Base-by-base conservation (phyloP, 2,113 vertebrate genomes). In the Microtus oregoni region DNA sequence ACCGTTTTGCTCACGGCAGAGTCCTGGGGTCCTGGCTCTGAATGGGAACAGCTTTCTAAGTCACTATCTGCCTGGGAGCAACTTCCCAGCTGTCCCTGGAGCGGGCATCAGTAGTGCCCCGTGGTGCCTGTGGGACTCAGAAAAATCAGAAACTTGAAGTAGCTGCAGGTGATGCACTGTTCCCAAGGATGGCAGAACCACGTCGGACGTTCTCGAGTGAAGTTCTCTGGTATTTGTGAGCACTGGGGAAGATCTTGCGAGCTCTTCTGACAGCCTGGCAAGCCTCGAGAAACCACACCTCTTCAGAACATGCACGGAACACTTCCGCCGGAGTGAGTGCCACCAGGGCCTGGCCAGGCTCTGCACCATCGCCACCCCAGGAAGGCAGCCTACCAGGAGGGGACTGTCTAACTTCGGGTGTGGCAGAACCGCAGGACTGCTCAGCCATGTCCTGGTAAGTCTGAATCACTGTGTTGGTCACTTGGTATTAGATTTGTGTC, bases 191-290 rank as follows among this genome's bases (percentile, higher is more conserved):
- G 3, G 47, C 67, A 72, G 32, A 50, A 50, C 7, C 3, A 14
- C 44, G 0, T 0, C 0, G 2, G 28, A 30, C 14, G 0, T 67
- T 67, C 1, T 8, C 0, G 2, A 44, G 41, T 68, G 58, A 58
- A 20, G 58, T 58, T 58, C 58, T 58, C 58, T 6, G 19, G 58
- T 20, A 58, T 30, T 30, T 41, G 5, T 11, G 22, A 55, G 7
- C 47, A 28, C 47, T 7, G 14, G 8, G 47, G 20, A 7, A 26
- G 67, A 32, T 20, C 38, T 28, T 5, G 26, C 41, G 28, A 52
- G 30, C 10, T 52, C 4, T 38, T n/a, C 20, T n/a, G 11, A 44
- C 9, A 13, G 19, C 1, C 0, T 8, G 26, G 28, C 28, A 68
- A 73, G 19, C 1, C 41, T n/a, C 0, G 35, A 58, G 41, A 61